Evolutionary conservation across 2,888 invertebrate genomes (phyloP).

Genomic region (Pseudococcus jackbeardsleyi): DNA sequence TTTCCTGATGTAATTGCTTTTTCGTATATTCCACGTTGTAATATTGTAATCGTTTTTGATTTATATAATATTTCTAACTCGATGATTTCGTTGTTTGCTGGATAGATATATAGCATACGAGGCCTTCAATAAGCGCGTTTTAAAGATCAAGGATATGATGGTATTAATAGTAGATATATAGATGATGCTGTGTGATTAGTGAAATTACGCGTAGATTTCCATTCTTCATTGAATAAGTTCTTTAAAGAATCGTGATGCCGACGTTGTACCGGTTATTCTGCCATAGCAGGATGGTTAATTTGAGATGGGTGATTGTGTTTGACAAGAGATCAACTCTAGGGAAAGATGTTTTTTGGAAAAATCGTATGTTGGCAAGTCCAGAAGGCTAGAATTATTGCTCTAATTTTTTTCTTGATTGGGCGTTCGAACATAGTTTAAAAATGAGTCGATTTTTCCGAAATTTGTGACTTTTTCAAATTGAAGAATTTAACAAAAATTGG

Average conservation of each 20-base stretch:
- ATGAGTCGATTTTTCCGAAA: no score
- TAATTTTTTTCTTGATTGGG: no score
- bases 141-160: slow-evolving; percentile 8
- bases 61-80: slow-evolving; percentile 5
- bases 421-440: no score
- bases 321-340: not conserved
- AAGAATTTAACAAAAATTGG: no score
- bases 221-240: not conserved
- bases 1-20: slow-evolving; percentile 8
- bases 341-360: no score
- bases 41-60: not conserved
- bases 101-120: slow-evolving; percentile 3
- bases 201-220: not conserved
- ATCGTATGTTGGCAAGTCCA: no score
- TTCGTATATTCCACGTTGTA: not conserved
- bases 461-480: no score
- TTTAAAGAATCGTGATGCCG: slow-evolving; percentile 10
- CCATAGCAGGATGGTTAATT: not conserved
- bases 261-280: not conserved
- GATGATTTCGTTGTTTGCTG: not conserved
- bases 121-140: slow-evolving; percentile 11
- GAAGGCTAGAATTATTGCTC: no score
- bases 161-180: not conserved
- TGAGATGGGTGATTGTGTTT: not conserved
- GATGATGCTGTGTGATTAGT: not conserved